Percentiles rank a stretch among this genome's conserved stretches.
Conservation (phyloP, 2,113 vertebrate genomes). For the Catharus minimus region DNA sequence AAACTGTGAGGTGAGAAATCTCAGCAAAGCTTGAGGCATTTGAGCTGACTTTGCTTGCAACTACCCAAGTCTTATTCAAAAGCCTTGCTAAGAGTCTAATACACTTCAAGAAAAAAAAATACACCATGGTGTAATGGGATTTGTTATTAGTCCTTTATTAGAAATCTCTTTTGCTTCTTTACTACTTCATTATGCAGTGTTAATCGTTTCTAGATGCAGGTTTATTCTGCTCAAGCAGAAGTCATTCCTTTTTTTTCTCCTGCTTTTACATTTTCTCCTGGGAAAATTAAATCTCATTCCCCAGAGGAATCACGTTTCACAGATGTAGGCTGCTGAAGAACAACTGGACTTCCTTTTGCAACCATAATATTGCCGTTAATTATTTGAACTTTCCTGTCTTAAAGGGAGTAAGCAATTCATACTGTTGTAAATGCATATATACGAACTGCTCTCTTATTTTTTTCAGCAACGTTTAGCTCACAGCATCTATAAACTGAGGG, state of each 20-base stretch:
- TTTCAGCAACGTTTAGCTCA: slow-evolving; percentile 15
- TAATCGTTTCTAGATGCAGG: slow-evolving; percentile 60
- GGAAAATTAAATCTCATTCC: slow-evolving; percentile 65
- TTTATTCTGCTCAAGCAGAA: slow-evolving; percentile 63
- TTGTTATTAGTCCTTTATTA: slow-evolving; percentile 73
- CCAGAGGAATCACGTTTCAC: slow-evolving; percentile 57
- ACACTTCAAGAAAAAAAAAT: slow-evolving; percentile 47
- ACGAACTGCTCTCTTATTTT: slow-evolving; percentile 25
- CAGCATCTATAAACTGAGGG: slow-evolving; percentile 48
- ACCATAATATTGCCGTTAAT: slow-evolving; percentile 46
- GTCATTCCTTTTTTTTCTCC: slow-evolving; percentile 36
- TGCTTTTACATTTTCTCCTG: slow-evolving; percentile 58
- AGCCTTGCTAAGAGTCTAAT: slow-evolving; percentile 41
- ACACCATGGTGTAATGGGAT: slow-evolving; percentile 56
- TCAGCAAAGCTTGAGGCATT: slow-evolving; percentile 23
- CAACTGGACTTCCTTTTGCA: slow-evolving; percentile 63
- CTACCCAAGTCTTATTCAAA: slow-evolving; percentile 32
- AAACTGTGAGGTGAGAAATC: slow-evolving; percentile 10
- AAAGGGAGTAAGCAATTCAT: slow-evolving; percentile 50
- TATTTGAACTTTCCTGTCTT: slow-evolving; percentile 56
- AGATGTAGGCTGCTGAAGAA: slow-evolving; percentile 53
- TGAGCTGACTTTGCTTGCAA: slow-evolving; percentile 21
- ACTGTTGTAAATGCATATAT: slow-evolving; percentile 26
- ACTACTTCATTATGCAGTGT: slow-evolving; percentile 64
- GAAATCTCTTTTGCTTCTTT: slow-evolving; percentile 68